Percentiles rank a stretch among this genome's conserved stretches.
These are phyloP conservation scores for Oreortyx pictus DNA, from an alignment of 2,797 vertebrate species.

Conservation along the genomic window DNA sequence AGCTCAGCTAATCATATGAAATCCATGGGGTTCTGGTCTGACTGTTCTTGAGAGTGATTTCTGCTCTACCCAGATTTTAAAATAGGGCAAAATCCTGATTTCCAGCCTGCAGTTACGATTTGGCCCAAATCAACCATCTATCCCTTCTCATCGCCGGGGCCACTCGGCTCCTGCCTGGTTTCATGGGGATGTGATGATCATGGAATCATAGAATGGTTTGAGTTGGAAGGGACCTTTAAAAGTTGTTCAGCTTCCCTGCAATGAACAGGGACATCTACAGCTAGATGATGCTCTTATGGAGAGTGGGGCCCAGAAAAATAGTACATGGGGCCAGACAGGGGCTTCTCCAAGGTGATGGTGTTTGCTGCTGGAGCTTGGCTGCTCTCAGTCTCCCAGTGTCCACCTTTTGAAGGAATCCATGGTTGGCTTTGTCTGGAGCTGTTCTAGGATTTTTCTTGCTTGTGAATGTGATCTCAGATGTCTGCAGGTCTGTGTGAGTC, in stretches of 20 bases:
- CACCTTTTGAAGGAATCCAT: constrained; percentile 42
- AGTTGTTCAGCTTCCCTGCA: too few species aligned
- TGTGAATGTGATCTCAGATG: constrained; percentile 25
- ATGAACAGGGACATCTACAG: too few species aligned
- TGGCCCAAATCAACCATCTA: background rate
- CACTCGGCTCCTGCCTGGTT: background rate
- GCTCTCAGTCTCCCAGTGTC: constrained; percentile 39
- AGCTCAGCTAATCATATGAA: background rate
- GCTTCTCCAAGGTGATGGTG: background rate
- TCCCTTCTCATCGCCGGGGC: background rate
- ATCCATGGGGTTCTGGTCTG: background rate
- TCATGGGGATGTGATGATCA: accelerated
- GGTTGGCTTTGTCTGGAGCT: constrained; percentile 62
- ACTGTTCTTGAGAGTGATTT: background rate
- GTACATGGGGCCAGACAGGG: background rate
- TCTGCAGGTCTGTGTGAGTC: constrained; percentile 56
- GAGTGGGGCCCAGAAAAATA: background rate
- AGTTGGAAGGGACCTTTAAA: too few species aligned
- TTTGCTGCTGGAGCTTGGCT: constrained; percentile 42
- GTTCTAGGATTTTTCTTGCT: constrained; percentile 25
- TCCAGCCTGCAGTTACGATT: background rate
- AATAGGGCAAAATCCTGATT: background rate
- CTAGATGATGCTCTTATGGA: accelerated
- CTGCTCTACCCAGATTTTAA: background rate
- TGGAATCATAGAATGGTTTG: too few species aligned